These are phyloP conservation scores for Zoanthus solanderi DNA, from an alignment of 92 coral and sea anemone genomes.

Conservation along the genomic window DNA sequence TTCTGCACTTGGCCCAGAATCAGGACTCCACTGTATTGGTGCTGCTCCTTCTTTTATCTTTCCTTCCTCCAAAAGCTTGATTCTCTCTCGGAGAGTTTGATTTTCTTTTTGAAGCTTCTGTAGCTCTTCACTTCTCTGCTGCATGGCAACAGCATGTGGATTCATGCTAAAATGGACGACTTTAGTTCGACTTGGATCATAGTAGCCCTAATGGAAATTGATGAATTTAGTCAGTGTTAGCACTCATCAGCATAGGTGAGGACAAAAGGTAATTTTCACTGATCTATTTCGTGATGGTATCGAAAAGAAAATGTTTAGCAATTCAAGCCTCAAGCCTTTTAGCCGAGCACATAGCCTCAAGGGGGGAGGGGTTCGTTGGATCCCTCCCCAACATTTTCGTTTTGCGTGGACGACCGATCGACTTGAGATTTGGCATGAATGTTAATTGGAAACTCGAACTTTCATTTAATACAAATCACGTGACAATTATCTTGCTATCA, in stretches of 20 bases:
- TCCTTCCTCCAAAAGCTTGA: conserved; percentile 80
- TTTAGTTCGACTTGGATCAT: conserved; percentile 90
- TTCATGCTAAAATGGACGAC: conserved; percentile 95
- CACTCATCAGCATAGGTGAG: background rate
- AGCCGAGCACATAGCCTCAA: no score
- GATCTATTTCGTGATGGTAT: no score
- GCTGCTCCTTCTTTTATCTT: conserved; percentile 31
- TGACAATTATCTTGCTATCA: no score
- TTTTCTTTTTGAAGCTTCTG: conserved; percentile 84
- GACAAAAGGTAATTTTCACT: background rate
- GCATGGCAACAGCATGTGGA: conserved; percentile 80
- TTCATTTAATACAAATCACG: no score
- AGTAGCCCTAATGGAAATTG: conserved; percentile 80
- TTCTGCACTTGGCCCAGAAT: conserved; percentile 66
- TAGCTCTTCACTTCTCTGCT: conserved; percentile 83
- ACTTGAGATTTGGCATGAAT: no score
- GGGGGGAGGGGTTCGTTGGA: no score
- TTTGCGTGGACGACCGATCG: no score
- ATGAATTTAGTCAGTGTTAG: background rate
- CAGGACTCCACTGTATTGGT: conserved; percentile 55
- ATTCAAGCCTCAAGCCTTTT: no score
- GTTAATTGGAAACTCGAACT: no score
- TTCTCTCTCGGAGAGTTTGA: conserved; percentile 70
- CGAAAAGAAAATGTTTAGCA: no score
- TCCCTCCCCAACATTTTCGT: no score